Evolutionary conservation across 2,113 vertebrate genomes (phyloP), one percentile per base, ranked within the genome.

Genomic region (Mionectes macconnelli): DNA sequence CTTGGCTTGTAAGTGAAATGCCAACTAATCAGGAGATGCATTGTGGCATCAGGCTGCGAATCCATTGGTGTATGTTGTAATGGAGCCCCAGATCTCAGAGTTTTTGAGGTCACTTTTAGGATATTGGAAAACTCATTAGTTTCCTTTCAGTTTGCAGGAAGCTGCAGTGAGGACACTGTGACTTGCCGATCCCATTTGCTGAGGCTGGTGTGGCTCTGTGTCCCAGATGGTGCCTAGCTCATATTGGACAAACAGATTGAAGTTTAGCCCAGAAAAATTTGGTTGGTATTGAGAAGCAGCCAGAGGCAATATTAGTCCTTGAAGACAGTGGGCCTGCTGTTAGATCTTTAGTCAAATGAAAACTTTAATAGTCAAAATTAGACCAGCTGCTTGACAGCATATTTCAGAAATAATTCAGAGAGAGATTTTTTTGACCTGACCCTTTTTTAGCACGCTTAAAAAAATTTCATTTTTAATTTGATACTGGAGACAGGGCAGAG

Each of bases 251-350:
- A 94, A 82, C 6, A 75, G 60, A n/a, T 40, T 75, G 57, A 94
- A 91, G 70, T 68, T 83, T 39, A 91, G 62, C 87, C 57, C 59
- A 82, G 87, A 87, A 84, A 69, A 88, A 40, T 56, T 20, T 94
- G 13, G 31, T 74, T 91, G 78, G 39, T 77, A 44, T 70, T 97
- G 89, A 96, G 83, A 89, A 84, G 60, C 59, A 83, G 85, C 85
- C 93, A 94, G 90, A 93, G 85, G 50, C 72, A 93, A 67, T 95
- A 94, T 93, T 93, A 88, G 70, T 94, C 39, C 45, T 70, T 95
- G 59, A 93, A 87, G 85, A 94, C 88, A 76, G 67, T 66, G 37
- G 25, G 21, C 35, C 39, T 90, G 72, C 85, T 90, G 85, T 96
- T 85, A 86, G 30, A 93, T 79, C 68, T 87, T 35, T 85, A 66